Evolutionary conservation across 2,888 invertebrate species (phyloP).

Genomic region (Noctua comes): DNA sequence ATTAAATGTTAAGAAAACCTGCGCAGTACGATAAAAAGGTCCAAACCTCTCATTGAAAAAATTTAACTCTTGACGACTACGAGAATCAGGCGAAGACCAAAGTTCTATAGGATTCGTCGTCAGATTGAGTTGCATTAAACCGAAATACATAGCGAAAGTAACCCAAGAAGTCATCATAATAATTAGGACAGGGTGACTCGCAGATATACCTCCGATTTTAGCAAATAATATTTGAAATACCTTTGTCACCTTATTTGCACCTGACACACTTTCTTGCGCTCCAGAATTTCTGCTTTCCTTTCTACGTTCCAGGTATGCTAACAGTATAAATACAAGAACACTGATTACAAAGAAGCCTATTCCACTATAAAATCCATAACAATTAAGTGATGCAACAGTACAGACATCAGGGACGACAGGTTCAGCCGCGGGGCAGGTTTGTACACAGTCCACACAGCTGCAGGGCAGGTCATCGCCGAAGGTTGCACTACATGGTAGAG

Average conservation of each 20-base stretch:
- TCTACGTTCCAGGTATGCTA: slow-evolving; percentile 72
- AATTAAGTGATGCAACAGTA: slow-evolving; percentile 91
- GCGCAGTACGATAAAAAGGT: slow-evolving; percentile 97
- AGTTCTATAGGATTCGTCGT: slow-evolving; percentile 97
- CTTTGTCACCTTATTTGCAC: slow-evolving; percentile 71
- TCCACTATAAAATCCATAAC: slow-evolving; percentile 91
- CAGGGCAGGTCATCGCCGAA: slow-evolving; percentile 91
- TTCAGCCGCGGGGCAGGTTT: slow-evolving; percentile 90
- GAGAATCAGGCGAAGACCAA: slow-evolving; percentile 96
- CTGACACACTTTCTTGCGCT: slow-evolving; percentile 30
- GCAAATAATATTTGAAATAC: slow-evolving; percentile 79
- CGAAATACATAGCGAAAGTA: slow-evolving; percentile 91
- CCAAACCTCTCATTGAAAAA: slow-evolving; percentile 96
- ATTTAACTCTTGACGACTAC: slow-evolving; percentile 95
- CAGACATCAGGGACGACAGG: slow-evolving; percentile 86
- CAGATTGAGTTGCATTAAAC: slow-evolving; percentile 92
- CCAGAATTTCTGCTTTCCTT: slow-evolving; percentile 58
- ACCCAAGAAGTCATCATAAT: slow-evolving; percentile 92
- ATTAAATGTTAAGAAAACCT: slow-evolving; percentile 94
- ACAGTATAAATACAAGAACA: slow-evolving; percentile 76
- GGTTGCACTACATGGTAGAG: slow-evolving; percentile 91
- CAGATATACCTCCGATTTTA: slow-evolving; percentile 90
- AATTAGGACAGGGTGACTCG: slow-evolving; percentile 92
- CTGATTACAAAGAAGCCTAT: slow-evolving; percentile 88
- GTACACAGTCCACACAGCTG: slow-evolving; percentile 94